Base-by-base conservation (phyloP, 2,888 invertebrate genomes). In the Sarcophaga caerulescens region DNA sequence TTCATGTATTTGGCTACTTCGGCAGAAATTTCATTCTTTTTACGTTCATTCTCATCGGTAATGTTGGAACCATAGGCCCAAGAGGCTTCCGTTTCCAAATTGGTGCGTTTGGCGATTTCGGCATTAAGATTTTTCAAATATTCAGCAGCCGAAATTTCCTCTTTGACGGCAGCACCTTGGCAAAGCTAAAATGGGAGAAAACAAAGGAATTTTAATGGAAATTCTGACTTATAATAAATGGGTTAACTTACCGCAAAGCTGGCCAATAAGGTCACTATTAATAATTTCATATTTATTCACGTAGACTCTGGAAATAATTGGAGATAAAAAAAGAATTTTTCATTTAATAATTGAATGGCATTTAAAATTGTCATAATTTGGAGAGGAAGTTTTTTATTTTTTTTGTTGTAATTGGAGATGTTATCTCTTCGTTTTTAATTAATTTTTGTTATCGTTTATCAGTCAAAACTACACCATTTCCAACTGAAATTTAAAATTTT, bases 51-150 rank as follows among this genome's bases (percentile, higher is more conserved):
- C 81, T 95, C 95, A 75, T 96, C 95, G 0, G 96, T 97, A 63
- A 97, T 94, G 91, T 97, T 96, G 0, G 96, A 96, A 0, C 95
- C 95, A 90, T 97, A 97, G 0, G 94, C 94, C 97, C 97, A 97
- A 3, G 95, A 94, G 0, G 96, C 96, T 4, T 95, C 88, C 0
- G 94, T 94, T 5, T 94, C 94, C n/a, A 94, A 93, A 90, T 96
- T 95, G 85, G 94, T 94, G 89, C 95, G 94, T 71, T 93, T 89
- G 0, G 95, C 95, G n/a, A 94, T 93, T 82, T 95, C 94, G 73
- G 93, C 94, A 90, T 96, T 96, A 45, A 96, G 90, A 83, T 95
- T 94, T 77, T 94, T 89, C 88, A 97, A 94, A 89, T 95, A 95
- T 88, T 95, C 94, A 57, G 94, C 93, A 1, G 95, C 96, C 85